Conservation (phyloP, 2,113 vertebrate genomes). For the Lamprotornis superbus region DNA sequence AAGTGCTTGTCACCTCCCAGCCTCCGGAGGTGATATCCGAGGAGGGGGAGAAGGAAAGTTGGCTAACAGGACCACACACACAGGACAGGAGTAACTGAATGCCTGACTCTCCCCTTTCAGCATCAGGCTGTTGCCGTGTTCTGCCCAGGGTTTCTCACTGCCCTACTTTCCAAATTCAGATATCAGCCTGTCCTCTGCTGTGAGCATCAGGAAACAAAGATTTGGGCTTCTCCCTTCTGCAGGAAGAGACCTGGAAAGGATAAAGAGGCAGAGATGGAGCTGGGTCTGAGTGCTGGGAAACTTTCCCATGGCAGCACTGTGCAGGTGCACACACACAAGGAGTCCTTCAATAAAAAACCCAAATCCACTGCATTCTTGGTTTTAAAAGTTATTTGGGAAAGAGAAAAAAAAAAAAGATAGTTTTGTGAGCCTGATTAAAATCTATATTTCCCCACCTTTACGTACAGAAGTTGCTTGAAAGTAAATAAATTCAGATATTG, state of each 20-base stretch:
- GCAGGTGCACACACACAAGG: fast-evolving
- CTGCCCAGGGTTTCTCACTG: background rate
- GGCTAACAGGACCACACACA: background rate
- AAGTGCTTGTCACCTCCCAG: background rate
- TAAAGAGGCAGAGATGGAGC: background rate
- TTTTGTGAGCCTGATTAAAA: background rate
- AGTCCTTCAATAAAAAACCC: background rate
- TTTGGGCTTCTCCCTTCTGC: background rate
- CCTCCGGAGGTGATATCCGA: background rate
- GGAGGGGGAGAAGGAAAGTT: background rate
- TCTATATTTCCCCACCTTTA: background rate
- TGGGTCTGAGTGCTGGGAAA: background rate
- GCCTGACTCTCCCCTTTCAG: background rate
- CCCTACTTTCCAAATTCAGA: constrained; percentile 6
- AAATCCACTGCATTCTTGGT: background rate
- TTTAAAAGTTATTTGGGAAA: background rate
- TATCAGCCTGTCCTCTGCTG: background rate
- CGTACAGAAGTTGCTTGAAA: background rate
- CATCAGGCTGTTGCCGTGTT: background rate
- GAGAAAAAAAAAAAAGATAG: background rate
- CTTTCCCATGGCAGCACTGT: background rate
- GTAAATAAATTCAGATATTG: background rate
- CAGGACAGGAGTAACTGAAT: background rate
- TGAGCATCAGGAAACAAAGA: background rate
- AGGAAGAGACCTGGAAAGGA: background rate